Evolutionary conservation across 2,888 invertebrate species (phyloP), one percentile per base, ranked within the genome.

Genomic region (Monopis laevigella): DNA sequence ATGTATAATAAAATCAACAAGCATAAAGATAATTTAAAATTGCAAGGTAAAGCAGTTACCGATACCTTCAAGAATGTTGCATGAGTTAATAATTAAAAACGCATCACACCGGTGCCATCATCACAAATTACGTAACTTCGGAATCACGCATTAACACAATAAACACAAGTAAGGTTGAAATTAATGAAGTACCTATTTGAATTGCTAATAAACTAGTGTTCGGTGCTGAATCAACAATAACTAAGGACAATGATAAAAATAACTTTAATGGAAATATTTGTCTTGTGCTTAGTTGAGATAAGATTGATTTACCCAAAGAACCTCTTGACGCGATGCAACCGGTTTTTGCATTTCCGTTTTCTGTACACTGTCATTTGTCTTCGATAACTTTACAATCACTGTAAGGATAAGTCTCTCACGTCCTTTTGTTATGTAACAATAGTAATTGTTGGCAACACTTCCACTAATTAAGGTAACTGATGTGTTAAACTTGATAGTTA

Each of bases 301-400:
- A n/a, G n/a, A n/a, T n/a, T n/a, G n/a, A n/a, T n/a, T 32, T 36
- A 36, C 36, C 36, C 36, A 21, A 36, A 36, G 21, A 36, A 36
- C 11, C 5, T 12, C 21, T 36, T 36, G 11, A 36, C 21, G 3
- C 36, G 36, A 16, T 36, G 36, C 36, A 36, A 21, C 19, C 13
- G n/a, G 18, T 36, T 36, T 21, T 36, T 36, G 36, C 36, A 36
- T 21, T 36, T 36, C 21, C 36, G 8, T 32, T 17, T 16, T 32
- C 32, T 32, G 32, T 36, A 36, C 36, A 36, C 36, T 21, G 36
- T 36, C 36, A 36, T 36, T 21, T 36, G 19, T 3, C 34, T 2
- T 13, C 17, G 10, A 32, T 17, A 32, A 32, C 17, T 2, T 10
- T 17, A 32, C 16, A 17, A 32, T 8, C 30, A 30, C 16, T 17